These are phyloP conservation scores for Caenorhabditis sulstoni DNA, from an alignment of 2,888 invertebrate species.

Conservation along the genomic window DNA sequence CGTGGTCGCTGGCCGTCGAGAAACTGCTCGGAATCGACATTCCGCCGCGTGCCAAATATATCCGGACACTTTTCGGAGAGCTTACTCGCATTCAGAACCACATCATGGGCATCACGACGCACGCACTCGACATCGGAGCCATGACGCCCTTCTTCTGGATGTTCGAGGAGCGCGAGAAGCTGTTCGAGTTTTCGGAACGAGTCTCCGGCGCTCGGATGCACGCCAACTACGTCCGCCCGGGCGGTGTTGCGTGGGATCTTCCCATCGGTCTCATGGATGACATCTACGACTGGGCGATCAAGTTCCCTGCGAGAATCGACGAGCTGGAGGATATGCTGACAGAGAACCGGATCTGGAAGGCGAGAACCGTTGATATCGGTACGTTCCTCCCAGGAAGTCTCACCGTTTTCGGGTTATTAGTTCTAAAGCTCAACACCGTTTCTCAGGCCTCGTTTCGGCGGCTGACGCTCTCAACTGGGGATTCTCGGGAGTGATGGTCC, in stretches of 20 bases:
- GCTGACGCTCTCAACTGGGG: conserved; percentile 96
- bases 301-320: conserved; percentile 91
- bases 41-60: conserved; percentile 91
- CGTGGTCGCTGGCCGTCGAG: conserved; percentile 95
- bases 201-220: conserved; percentile 99
- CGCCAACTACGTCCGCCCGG: conserved; percentile 97
- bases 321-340: conserved; percentile 96
- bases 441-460: conserved; percentile 90
- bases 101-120: conserved; percentile 96
- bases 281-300: conserved; percentile 90
- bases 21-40: conserved; percentile 88
- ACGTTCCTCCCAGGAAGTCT: background rate
- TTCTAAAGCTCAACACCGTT: too few species aligned
- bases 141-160: conserved; percentile 99
- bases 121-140: conserved; percentile 96
- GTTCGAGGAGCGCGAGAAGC: conserved; percentile 85
- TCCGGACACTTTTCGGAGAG: conserved; percentile 94
- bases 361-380: conserved; percentile 89
- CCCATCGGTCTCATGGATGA: conserved; percentile 97
- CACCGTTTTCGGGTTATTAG: too few species aligned
- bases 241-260: conserved; percentile 93
- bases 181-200: conserved; percentile 99
- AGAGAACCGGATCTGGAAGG: conserved; percentile 93
- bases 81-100: conserved; percentile 96
- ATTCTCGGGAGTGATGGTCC: conserved; percentile 96